A percentile compares a stretch with the other conserved stretches of the same genome.
phyloP scores from a whole-genome alignment of 2,888 invertebrate species.

The Dexiosoma caninum region DNA sequence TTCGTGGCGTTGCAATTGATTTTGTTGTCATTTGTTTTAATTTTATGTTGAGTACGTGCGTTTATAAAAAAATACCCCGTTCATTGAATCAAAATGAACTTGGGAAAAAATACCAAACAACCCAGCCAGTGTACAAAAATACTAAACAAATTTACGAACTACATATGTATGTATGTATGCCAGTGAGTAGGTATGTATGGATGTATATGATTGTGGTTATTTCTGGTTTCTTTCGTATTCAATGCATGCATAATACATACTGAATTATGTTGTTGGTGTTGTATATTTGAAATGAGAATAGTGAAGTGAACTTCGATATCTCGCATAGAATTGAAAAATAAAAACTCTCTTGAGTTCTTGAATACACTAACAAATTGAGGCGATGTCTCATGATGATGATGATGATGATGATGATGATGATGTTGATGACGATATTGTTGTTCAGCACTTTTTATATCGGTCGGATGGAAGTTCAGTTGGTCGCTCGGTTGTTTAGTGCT shows the following conservation, averaged over 20 bases:
- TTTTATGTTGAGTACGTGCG: constrained; percentile 52
- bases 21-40: constrained; percentile 44
- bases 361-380: background rate
- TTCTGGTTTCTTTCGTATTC: background rate
- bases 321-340: constrained; percentile 21
- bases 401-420: too few relatives aligned
- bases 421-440: too few relatives aligned
- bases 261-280: background rate
- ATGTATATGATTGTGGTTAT: constrained; percentile 15
- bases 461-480: constrained; percentile 29
- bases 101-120: constrained; percentile 30
- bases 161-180: constrained; percentile 12
- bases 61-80: constrained; percentile 32
- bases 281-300: constrained; percentile 29
- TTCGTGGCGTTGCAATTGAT: constrained; percentile 41
- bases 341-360: constrained; percentile 30
- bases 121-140: constrained; percentile 27
- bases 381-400: background rate
- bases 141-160: constrained; percentile 4
- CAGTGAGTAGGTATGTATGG: background rate
- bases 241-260: too few relatives aligned
- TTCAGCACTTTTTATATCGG: constrained; percentile 36
- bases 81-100: constrained; percentile 58
- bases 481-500: background rate
- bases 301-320: constrained; percentile 49